Percentiles rank a stretch among this genome's conserved stretches.
Evolutionary conservation across 2,113 vertebrate genomes (phyloP).

Genomic region (Tychaedon coryphoeus): DNA sequence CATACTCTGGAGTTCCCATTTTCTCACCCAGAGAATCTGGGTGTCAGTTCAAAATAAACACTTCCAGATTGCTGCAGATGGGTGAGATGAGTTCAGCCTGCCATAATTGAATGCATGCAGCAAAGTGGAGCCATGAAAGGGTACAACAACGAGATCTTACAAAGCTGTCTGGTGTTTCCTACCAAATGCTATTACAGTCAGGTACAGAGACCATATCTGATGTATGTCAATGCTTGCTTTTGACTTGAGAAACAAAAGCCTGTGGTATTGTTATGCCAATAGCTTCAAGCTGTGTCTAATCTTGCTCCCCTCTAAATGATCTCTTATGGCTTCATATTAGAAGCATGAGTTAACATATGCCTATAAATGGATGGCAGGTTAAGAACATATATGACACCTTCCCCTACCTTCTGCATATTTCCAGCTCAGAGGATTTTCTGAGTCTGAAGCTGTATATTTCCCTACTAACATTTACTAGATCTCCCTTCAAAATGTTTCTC

Average conservation of each 20-base stretch:
- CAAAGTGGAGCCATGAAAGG: neutral
- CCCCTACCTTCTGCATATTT: neutral
- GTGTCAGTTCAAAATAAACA: neutral
- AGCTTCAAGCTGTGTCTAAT: neutral
- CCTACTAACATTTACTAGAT: neutral
- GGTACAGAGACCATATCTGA: neutral
- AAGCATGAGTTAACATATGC: neutral
- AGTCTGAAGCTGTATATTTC: neutral
- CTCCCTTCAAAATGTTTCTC: neutral
- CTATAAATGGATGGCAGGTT: neutral
- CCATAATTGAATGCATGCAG: neutral
- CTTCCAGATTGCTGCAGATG: neutral
- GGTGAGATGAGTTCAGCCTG: neutral
- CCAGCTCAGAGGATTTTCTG: neutral
- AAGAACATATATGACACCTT: neutral
- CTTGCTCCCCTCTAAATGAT: neutral
- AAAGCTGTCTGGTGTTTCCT: neutral
- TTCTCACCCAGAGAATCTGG: neutral
- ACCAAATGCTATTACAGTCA: neutral
- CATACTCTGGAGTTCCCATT: neutral
- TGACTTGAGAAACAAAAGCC: neutral
- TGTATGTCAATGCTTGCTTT: neutral
- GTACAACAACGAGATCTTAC: neutral
- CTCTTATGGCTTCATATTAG: neutral
- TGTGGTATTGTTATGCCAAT: neutral